Percentiles rank a stretch among this genome's conserved stretches.
phyloP scores from a whole-genome alignment of 2,888 invertebrate species.

The Tubulanus polymorphus region DNA sequence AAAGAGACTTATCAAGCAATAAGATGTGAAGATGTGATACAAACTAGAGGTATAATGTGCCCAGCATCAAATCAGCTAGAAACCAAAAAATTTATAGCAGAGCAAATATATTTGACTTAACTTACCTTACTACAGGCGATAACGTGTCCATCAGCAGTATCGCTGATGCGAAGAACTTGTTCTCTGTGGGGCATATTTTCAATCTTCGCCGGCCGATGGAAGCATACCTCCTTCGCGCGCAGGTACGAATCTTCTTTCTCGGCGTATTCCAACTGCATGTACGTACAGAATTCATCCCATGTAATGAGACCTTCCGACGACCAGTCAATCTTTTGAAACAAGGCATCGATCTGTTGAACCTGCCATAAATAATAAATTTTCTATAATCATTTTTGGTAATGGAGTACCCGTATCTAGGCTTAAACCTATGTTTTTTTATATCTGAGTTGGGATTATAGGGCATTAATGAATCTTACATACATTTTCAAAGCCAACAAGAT shows the following conservation, averaged over 20 bases:
- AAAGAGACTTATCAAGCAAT: too few relatives aligned
- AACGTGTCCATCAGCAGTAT: constrained; percentile 48
- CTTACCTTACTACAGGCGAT: constrained; percentile 47
- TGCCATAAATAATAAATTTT: too few relatives aligned
- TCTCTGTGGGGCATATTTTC: constrained; percentile 49
- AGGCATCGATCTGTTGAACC: constrained; percentile 48
- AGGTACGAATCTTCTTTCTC: constrained; percentile 52
- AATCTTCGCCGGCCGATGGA: constrained; percentile 48
- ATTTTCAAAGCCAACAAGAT: too few relatives aligned
- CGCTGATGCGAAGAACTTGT: constrained; percentile 44
- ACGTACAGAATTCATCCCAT: constrained; percentile 55
- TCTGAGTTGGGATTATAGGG: too few relatives aligned
- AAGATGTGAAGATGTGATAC: not conserved
- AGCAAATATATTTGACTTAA: too few relatives aligned
- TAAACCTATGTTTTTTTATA: too few relatives aligned
- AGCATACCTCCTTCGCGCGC: constrained; percentile 45
- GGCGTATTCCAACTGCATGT: constrained; percentile 54
- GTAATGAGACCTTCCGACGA: constrained; percentile 49
- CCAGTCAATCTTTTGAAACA: constrained; percentile 55
- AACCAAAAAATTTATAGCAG: too few relatives aligned
- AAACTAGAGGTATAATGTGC: too few relatives aligned
- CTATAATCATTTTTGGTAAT: too few relatives aligned
- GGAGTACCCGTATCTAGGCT: too few relatives aligned
- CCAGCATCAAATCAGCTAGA: too few relatives aligned
- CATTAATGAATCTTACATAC: too few relatives aligned